These are phyloP conservation scores for Plecotus auritus DNA, from an alignment of 2,113 vertebrate species.

Conservation along the genomic window DNA sequence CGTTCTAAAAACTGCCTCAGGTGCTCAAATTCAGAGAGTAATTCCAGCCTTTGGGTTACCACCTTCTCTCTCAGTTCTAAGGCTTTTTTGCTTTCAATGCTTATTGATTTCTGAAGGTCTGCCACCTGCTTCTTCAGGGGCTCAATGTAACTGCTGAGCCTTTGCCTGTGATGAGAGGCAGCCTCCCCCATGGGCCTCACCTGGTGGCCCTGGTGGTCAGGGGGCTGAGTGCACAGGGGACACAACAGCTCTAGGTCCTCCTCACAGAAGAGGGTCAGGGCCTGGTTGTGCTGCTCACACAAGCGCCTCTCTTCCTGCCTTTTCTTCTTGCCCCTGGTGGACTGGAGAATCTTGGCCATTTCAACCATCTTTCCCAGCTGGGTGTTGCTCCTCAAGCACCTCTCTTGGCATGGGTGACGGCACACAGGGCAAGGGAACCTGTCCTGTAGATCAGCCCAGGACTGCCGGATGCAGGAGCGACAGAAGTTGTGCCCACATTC, in stretches of 20 bases:
- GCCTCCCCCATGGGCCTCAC: neutral
- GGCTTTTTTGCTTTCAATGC: neutral
- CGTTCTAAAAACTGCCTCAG: neutral
- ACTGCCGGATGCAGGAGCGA: neutral
- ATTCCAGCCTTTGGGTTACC: neutral
- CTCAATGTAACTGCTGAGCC: neutral
- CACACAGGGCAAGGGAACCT: neutral
- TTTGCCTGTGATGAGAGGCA: neutral
- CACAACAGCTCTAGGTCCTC: slow-evolving; percentile 63
- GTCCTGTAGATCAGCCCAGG: neutral
- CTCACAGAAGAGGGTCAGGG: slow-evolving; percentile 54
- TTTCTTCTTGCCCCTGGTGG: neutral
- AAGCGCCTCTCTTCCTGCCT: neutral
- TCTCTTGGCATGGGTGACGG: neutral
- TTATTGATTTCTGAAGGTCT: neutral
- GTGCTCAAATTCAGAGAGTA: neutral
- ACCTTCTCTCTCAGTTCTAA: neutral
- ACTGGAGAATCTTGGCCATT: neutral
- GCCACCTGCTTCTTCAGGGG: neutral
- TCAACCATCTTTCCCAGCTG: neutral
- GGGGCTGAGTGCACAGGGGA: neutral
- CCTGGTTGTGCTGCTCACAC: neutral
- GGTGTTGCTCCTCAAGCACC: neutral
- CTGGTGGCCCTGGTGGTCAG: neutral
- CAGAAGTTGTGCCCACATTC: slow-evolving; percentile 39